Conservation (phyloP, 2,797 vertebrate genomes). For the Sebastes nivosus region DNA sequence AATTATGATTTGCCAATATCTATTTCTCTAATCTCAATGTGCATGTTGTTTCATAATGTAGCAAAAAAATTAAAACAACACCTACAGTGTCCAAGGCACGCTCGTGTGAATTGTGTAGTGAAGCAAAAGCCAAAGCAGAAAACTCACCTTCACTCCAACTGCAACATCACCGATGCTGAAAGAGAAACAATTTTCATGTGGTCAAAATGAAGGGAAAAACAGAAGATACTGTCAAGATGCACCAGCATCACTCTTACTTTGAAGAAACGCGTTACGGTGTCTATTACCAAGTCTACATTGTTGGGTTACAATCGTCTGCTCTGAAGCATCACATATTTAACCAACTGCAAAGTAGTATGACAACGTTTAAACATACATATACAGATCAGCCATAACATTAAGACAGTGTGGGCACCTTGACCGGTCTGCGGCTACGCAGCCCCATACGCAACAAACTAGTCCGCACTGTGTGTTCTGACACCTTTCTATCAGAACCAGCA, state of each 20-base stretch:
- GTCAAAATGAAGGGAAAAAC: neutral
- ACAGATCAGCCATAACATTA: neutral
- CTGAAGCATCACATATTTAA: neutral
- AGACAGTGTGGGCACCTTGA: too few species aligned
- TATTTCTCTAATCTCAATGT: neutral
- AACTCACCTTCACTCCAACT: slow-evolving; percentile 97
- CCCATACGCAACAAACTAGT: too few species aligned
- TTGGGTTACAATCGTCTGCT: neutral
- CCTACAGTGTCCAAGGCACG: neutral
- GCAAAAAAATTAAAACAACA: neutral
- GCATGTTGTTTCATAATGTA: neutral
- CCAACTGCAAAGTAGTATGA: neutral
- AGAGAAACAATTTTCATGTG: slow-evolving; percentile 38
- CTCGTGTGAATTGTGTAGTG: neutral
- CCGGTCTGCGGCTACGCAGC: too few species aligned
- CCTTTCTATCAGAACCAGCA: too few species aligned
- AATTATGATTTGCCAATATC: neutral
- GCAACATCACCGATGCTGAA: slow-evolving; percentile 95
- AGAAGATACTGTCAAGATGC: neutral
- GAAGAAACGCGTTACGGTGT: neutral
- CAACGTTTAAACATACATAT: neutral
- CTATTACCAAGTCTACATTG: neutral
- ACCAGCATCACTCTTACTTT: neutral
- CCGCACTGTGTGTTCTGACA: too few species aligned
- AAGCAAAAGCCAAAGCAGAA: neutral